Evolutionary conservation across 2,113 vertebrate species (phyloP).

Genomic region (Aphelocoma coerulescens): DNA sequence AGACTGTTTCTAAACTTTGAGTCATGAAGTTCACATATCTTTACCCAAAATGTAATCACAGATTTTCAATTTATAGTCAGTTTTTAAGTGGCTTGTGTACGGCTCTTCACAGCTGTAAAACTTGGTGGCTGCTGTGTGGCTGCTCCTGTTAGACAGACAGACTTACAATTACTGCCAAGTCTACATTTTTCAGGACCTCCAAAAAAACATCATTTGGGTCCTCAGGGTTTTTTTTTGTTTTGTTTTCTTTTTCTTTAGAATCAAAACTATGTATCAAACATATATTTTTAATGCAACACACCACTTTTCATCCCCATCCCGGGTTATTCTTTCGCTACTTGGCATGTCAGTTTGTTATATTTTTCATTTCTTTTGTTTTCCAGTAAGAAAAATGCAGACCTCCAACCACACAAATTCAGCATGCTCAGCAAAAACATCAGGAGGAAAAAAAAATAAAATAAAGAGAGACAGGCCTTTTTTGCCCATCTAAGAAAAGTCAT

Average conservation of each 20-base stretch:
- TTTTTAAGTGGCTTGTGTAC: neutral
- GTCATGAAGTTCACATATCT: neutral
- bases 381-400: constrained; percentile 24
- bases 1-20: neutral
- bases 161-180: neutral
- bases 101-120: neutral
- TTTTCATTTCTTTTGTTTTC: constrained; percentile 27
- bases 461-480: neutral
- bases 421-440: neutral
- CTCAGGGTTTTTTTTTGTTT: neutral
- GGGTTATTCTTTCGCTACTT: neutral
- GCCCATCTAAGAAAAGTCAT: neutral
- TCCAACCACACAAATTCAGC: neutral
- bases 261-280: neutral
- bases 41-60: neutral
- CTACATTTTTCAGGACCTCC: neutral
- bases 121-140: neutral
- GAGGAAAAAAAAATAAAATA: neutral
- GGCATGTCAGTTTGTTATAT: neutral
- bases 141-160: neutral
- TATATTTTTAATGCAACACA: neutral
- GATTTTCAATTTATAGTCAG: neutral
- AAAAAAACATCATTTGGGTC: neutral
- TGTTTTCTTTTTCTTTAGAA: neutral
- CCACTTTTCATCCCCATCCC: neutral